Conservation (phyloP, 1,140 invertebrate genomes). For the Acromyrmex charruanus region DNA sequence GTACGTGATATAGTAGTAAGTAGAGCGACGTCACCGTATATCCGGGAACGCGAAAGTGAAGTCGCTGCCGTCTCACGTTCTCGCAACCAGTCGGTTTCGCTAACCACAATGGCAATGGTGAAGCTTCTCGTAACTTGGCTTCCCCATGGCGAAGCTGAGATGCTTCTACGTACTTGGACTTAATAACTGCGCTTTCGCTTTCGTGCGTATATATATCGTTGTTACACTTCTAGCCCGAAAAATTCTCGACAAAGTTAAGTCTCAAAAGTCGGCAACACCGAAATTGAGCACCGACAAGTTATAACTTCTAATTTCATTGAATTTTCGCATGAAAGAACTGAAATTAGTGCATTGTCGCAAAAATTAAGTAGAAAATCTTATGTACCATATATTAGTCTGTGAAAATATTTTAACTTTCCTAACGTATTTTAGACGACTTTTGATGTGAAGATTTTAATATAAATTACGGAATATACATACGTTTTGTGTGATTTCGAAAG, state of each 20-base stretch:
- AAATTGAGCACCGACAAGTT: slow-evolving; percentile 24
- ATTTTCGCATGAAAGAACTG: neutral
- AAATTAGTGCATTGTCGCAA: neutral
- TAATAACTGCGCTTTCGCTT: slow-evolving; percentile 69
- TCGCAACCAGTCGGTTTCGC: slow-evolving; percentile 47
- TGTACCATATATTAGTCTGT: neutral
- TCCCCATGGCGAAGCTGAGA: slow-evolving; percentile 25
- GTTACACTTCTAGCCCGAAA: slow-evolving; percentile 11
- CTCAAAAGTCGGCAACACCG: neutral
- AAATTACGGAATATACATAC: neutral
- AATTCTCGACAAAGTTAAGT: neutral
- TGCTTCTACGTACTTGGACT: slow-evolving; percentile 65
- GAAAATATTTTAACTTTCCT: neutral
- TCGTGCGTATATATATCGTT: slow-evolving; percentile 16
- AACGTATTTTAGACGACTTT: neutral
- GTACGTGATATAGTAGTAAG: slow-evolving; percentile 56
- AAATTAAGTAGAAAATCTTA: slow-evolving; percentile 7
- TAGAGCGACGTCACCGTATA: slow-evolving; percentile 64
- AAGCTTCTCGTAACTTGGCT: slow-evolving; percentile 39
- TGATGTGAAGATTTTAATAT: neutral
- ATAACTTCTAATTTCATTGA: slow-evolving; percentile 23
- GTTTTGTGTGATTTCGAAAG: neutral
- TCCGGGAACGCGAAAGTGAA: slow-evolving; percentile 56
- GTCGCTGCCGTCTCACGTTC: slow-evolving; percentile 41
- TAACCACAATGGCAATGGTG: slow-evolving; percentile 29